Conservation (phyloP, 1,140 invertebrate genomes). For the Drosophila novamexicana region DNA sequence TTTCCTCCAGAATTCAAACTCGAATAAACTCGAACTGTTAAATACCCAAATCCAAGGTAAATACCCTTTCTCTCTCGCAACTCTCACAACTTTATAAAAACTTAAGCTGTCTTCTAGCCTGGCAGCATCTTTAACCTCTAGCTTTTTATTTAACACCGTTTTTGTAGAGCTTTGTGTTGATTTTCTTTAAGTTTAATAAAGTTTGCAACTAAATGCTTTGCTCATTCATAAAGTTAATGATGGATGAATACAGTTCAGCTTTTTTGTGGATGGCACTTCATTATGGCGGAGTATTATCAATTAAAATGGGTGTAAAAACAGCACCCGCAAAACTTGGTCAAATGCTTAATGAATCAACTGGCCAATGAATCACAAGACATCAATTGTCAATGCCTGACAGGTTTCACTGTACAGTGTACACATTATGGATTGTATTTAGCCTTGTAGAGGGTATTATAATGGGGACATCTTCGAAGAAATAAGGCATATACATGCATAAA, state of each 20-base stretch:
- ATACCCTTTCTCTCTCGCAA: too few species aligned
- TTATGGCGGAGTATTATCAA: conserved; percentile 7
- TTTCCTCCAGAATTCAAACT: too few species aligned
- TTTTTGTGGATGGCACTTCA: not conserved
- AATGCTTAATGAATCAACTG: conserved; percentile 30
- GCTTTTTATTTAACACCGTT: too few species aligned
- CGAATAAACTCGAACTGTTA: too few species aligned
- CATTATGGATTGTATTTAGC: not conserved
- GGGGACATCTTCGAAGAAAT: too few species aligned
- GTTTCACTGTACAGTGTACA: conserved; percentile 24
- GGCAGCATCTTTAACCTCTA: too few species aligned
- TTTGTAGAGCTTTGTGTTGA: too few species aligned
- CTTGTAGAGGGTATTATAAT: not conserved
- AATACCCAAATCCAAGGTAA: too few species aligned
- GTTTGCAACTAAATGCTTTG: not conserved
- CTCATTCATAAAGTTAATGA: conserved; percentile 2
- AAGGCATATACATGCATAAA: too few species aligned
- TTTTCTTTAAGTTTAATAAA: not conserved
- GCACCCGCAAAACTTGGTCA: not conserved
- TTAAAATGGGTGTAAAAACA: not conserved
- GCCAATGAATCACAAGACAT: conserved; percentile 32
- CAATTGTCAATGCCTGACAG: conserved; percentile 17
- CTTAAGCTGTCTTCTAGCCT: too few species aligned
- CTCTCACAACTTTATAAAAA: too few species aligned
- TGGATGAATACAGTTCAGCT: not conserved